Percentiles rank a stretch among this genome's conserved stretches.
Evolutionary conservation across 2,888 invertebrate genomes (phyloP).

Genomic region (Drosophila siamana): DNA sequence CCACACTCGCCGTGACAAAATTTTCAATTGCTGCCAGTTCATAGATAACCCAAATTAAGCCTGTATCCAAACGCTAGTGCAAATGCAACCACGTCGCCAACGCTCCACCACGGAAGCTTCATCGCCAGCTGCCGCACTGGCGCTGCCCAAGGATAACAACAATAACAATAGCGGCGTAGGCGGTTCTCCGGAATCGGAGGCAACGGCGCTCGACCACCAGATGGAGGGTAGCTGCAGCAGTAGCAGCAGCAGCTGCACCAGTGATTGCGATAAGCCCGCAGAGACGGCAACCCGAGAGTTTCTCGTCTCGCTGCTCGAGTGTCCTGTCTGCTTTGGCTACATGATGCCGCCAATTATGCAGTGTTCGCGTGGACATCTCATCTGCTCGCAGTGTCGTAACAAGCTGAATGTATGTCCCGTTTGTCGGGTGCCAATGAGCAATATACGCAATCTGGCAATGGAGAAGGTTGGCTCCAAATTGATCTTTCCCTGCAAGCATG

Average conservation of each 20-base stretch:
- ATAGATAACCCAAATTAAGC: neutral
- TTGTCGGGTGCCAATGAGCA: conserved; percentile 97
- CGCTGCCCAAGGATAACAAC: conserved; percentile 8
- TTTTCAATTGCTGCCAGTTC: conserved; percentile 38
- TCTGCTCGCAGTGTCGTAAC: conserved; percentile 98
- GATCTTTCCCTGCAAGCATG: conserved; percentile 99
- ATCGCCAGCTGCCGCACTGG: conserved; percentile 3
- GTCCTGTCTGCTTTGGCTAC: conserved; percentile 99
- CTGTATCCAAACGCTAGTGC: neutral
- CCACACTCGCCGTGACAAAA: conserved; percentile 30
- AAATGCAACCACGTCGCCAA: conserved; percentile 56
- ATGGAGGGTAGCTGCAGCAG: conserved; percentile 25
- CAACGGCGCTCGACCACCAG: neutral
- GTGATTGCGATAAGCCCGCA: conserved; percentile 30
- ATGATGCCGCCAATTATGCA: conserved; percentile 99
- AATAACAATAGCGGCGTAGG: neutral
- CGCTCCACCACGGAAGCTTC: conserved; percentile 32
- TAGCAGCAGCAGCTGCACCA: conserved; percentile 1
- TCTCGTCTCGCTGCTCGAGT: conserved; percentile 92
- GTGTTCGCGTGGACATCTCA: conserved; percentile 99
- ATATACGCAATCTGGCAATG: conserved; percentile 99
- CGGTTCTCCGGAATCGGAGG: conserved; percentile 13
- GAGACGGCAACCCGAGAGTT: conserved; percentile 52
- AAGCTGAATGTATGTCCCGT: conserved; percentile 99
- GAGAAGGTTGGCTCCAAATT: conserved; percentile 99